Percentiles rank a stretch among this genome's conserved stretches.
Conservation (phyloP, 2,888 invertebrate species). For the Monopis laevigella region DNA sequence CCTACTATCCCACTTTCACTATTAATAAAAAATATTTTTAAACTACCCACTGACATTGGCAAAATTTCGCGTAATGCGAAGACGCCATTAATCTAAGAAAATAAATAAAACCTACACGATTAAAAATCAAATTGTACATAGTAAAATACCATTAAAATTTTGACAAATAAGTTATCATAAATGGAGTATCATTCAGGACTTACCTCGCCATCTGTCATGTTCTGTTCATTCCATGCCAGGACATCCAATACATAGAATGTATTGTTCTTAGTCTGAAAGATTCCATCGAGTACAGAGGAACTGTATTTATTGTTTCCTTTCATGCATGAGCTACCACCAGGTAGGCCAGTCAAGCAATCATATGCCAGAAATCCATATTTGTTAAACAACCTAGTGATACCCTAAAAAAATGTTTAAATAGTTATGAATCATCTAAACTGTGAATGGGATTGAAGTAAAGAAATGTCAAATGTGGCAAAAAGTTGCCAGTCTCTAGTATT, state of each 20-base stretch:
- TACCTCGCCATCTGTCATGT: constrained; percentile 80
- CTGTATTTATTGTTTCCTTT: constrained; percentile 23
- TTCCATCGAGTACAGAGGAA: constrained; percentile 82
- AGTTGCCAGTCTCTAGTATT: too few relatives aligned
- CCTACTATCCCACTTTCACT: too few relatives aligned
- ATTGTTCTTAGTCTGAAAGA: constrained; percentile 70
- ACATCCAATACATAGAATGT: constrained; percentile 85
- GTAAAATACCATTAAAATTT: constrained; percentile 3
- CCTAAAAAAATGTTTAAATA: constrained; percentile 57
- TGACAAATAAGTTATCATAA: background rate
- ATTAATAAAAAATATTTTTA: too few relatives aligned
- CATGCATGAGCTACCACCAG: constrained; percentile 73
- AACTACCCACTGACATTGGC: too few relatives aligned
- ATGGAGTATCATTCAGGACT: constrained; percentile 21
- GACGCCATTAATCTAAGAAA: too few relatives aligned
- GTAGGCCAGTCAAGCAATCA: constrained; percentile 72
- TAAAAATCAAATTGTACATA: too few relatives aligned
- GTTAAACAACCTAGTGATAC: constrained; percentile 73
- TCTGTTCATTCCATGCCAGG: constrained; percentile 80
- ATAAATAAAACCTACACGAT: too few relatives aligned
- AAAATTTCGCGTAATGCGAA: too few relatives aligned
- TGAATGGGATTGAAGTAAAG: too few relatives aligned
- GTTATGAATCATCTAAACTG: too few relatives aligned
- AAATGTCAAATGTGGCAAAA: too few relatives aligned
- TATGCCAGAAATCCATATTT: constrained; percentile 70